phyloP scores from a whole-genome alignment of 1,140 invertebrate species.

The Eciton burchellii region DNA sequence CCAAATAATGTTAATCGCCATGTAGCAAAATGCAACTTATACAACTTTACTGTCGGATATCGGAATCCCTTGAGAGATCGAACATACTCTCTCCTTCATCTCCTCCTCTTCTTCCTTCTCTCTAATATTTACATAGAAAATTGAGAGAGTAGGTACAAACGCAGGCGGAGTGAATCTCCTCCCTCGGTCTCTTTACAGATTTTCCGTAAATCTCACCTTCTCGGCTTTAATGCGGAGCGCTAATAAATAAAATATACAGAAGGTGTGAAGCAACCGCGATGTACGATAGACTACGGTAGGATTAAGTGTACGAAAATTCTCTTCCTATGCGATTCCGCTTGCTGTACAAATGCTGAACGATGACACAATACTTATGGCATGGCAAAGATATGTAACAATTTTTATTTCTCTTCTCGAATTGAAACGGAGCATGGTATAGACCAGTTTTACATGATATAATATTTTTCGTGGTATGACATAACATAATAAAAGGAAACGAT shows the following conservation, averaged over 20 bases:
- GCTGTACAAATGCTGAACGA: slow-evolving; percentile 70
- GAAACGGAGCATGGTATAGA: slow-evolving; percentile 38
- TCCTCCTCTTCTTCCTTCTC: too few species aligned
- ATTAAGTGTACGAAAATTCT: slow-evolving; percentile 53
- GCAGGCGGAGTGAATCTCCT: slow-evolving; percentile 50
- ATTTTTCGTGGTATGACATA: slow-evolving; percentile 65
- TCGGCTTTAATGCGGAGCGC: slow-evolving; percentile 40
- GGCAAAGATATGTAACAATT: slow-evolving; percentile 69
- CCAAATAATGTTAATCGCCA: slow-evolving; percentile 62
- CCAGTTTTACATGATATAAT: slow-evolving; percentile 62
- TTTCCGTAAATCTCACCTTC: slow-evolving; percentile 47
- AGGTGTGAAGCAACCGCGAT: slow-evolving; percentile 48
- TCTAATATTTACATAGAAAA: slow-evolving; percentile 74
- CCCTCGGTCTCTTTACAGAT: slow-evolving; percentile 52
- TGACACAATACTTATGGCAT: slow-evolving; percentile 63
- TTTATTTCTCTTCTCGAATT: slow-evolving; percentile 60
- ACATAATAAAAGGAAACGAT: slow-evolving; percentile 66
- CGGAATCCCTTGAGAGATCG: slow-evolving; percentile 35
- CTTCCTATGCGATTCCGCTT: slow-evolving; percentile 51
- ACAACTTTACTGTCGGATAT: slow-evolving; percentile 53
- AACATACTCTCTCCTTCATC: too few species aligned
- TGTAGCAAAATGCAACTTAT: slow-evolving; percentile 51
- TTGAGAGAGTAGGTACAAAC: slow-evolving; percentile 67
- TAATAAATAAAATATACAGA: slow-evolving; percentile 75
- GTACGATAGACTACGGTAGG: slow-evolving; percentile 53